These are phyloP conservation scores for Phylloscopus trochilus DNA, from an alignment of 2,113 vertebrate genomes.

Conservation along the genomic window DNA sequence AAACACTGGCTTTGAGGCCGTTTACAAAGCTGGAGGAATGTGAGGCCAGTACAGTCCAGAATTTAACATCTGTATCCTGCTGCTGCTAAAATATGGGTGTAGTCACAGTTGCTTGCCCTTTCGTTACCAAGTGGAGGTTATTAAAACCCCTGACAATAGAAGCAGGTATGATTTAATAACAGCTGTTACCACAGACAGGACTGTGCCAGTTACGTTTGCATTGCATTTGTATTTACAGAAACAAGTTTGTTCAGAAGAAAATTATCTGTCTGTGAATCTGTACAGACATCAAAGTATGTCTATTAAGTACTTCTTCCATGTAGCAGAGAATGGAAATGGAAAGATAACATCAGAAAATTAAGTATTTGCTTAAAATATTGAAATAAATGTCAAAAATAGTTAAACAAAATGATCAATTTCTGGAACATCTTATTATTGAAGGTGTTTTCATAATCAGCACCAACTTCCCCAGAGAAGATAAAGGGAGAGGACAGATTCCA, in stretches of 20 bases:
- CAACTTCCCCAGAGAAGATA: neutral
- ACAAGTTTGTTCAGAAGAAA: constrained; percentile 46
- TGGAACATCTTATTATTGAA: neutral
- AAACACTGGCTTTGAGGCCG: neutral
- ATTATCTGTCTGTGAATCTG: constrained; percentile 27
- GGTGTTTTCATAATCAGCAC: neutral
- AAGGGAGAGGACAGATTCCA: neutral
- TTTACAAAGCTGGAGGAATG: neutral
- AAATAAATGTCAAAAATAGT: neutral
- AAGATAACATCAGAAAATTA: neutral
- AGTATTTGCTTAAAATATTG: neutral
- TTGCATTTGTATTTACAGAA: constrained; percentile 26
- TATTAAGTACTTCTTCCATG: neutral
- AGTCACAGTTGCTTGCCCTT: constrained; percentile 10
- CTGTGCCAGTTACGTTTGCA: constrained; percentile 23
- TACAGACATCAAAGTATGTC: constrained; percentile 1
- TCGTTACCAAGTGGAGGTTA: neutral
- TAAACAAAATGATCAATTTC: neutral
- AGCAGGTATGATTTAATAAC: constrained; percentile 41
- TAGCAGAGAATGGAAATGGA: neutral
- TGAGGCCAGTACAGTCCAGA: neutral
- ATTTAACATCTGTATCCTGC: constrained; percentile 33
- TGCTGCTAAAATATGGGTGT: constrained; percentile 22
- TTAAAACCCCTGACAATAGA: constrained; percentile 33
- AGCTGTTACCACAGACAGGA: constrained; percentile 16